Percentiles rank a stretch among this genome's conserved stretches.
phyloP scores from a whole-genome alignment of 2,888 invertebrate genomes.

The Hesperia comma region DNA sequence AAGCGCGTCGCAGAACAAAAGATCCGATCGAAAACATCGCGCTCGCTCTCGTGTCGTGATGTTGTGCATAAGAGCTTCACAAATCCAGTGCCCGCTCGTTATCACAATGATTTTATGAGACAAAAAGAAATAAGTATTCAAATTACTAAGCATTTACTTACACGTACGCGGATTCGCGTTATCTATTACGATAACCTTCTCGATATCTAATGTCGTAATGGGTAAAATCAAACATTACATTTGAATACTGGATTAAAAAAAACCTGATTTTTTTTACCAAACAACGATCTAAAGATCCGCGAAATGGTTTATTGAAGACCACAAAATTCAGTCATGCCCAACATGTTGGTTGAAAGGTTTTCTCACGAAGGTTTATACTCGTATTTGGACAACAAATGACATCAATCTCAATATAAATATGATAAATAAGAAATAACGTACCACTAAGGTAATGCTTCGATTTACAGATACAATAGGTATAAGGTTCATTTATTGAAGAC shows the following conservation, averaged over 20 bases:
- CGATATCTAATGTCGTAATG: neutral
- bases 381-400: too few relatives aligned
- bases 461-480: too few relatives aligned
- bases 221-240: neutral
- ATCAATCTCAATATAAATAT: too few relatives aligned
- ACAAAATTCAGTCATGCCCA: too few relatives aligned
- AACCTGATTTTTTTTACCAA: too few relatives aligned
- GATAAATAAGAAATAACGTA: too few relatives aligned
- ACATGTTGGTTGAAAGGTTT: too few relatives aligned
- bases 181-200: slow-evolving; percentile 5
- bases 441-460: too few relatives aligned
- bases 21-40: slow-evolving; percentile 64
- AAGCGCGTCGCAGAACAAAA: slow-evolving; percentile 63
- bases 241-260: too few relatives aligned
- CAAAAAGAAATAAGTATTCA: neutral
- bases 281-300: neutral
- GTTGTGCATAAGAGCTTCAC: slow-evolving; percentile 7
- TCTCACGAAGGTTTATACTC: too few relatives aligned
- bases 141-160: slow-evolving; percentile 7
- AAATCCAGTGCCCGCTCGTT: neutral
- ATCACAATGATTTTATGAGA: neutral
- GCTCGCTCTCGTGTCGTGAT: slow-evolving; percentile 32
- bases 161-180: slow-evolving; percentile 1
- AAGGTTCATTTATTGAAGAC: too few relatives aligned
- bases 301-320: too few relatives aligned